phyloP scores from a whole-genome alignment of 2,113 vertebrate species.

The Gallinago jamesoni region DNA sequence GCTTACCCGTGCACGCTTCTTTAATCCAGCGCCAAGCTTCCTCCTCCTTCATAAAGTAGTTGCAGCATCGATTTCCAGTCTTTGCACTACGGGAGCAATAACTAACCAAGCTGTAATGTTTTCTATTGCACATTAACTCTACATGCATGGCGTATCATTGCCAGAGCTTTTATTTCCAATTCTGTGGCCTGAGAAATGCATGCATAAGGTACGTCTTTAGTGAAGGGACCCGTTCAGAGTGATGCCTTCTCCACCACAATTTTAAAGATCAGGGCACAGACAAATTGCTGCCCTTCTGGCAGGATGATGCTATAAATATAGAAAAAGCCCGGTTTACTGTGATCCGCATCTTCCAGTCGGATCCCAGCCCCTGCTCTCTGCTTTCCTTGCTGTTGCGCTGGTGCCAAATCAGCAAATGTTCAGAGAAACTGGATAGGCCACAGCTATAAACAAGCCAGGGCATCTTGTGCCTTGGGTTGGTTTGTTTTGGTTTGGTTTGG shows the following conservation, averaged over 20 bases:
- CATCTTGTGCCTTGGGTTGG: not conserved
- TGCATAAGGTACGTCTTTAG: not conserved
- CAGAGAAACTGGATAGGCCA: slow-evolving; percentile 44
- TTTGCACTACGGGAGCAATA: slow-evolving; percentile 13
- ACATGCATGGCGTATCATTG: not conserved
- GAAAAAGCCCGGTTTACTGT: not conserved
- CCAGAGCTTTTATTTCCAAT: not conserved
- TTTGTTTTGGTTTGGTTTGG: not conserved
- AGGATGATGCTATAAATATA: not conserved
- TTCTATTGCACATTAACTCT: slow-evolving; percentile 32
- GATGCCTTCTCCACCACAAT: not conserved
- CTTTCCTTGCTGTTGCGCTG: not conserved
- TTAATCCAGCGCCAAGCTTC: not conserved
- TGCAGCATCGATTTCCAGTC: not conserved
- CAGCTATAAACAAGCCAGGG: slow-evolving; percentile 21
- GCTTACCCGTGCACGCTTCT: not conserved
- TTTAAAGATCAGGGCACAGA: not conserved
- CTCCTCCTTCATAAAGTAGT: not conserved
- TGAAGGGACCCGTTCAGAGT: not conserved
- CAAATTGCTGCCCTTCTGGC: not conserved
- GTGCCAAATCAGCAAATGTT: slow-evolving; percentile 56
- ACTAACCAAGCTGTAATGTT: slow-evolving; percentile 8
- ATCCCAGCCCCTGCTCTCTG: not conserved
- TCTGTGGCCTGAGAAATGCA: not conserved
- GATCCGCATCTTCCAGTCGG: not conserved